Percentiles rank a stretch among this genome's conserved stretches.
phyloP scores from a whole-genome alignment of 2,113 vertebrate species.

The Salvelinus fontinalis region DNA sequence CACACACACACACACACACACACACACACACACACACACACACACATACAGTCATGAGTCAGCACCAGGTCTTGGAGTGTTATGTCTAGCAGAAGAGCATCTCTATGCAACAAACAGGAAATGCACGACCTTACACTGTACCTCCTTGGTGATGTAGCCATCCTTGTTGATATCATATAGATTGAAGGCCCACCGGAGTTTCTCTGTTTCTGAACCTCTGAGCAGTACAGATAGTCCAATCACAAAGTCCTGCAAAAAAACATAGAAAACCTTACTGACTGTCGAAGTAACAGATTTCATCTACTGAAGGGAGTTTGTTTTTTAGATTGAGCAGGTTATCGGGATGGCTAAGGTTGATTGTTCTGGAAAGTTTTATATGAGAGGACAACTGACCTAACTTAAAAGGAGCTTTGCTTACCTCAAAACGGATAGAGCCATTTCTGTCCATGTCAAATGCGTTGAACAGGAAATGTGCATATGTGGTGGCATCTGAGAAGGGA shows the following conservation, averaged over 20 bases:
- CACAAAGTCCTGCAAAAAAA: constrained; percentile 81
- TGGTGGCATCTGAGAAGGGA: constrained; percentile 74
- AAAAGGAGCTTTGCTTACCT: constrained; percentile 37
- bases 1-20: neutral
- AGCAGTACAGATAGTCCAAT: constrained; percentile 87
- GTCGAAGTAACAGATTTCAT: neutral
- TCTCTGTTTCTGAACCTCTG: constrained; percentile 86
- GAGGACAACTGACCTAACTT: neutral
- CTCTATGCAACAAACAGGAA: neutral
- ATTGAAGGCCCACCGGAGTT: constrained; percentile 91
- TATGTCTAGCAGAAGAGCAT: neutral
- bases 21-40: neutral
- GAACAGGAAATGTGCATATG: constrained; percentile 85
- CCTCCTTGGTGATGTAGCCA: constrained; percentile 88
- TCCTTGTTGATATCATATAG: constrained; percentile 92
- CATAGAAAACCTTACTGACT: neutral
- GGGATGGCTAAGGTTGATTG: neutral
- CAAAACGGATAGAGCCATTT: constrained; percentile 59
- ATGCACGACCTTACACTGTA: constrained; percentile 37
- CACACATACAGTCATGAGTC: neutral
- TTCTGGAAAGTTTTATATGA: neutral
- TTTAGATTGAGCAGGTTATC: neutral
- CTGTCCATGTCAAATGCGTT: constrained; percentile 81
- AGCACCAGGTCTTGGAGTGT: neutral
- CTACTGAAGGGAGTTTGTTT: neutral